Percentiles rank a stretch among this genome's conserved stretches.
Conservation (phyloP, 2,113 vertebrate species). For the Chinchilla lanigera region DNA sequence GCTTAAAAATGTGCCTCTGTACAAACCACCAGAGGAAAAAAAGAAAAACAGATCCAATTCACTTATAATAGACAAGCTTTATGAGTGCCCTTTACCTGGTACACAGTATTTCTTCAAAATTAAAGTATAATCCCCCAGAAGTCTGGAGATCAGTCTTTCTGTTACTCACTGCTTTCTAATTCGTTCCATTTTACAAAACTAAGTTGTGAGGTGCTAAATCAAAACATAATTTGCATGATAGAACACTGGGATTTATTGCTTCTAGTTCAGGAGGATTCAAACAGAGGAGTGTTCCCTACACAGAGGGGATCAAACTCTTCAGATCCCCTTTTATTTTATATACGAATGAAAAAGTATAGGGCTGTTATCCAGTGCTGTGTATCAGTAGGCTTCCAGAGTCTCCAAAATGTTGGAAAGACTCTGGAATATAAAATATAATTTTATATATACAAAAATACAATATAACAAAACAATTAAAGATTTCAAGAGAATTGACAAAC, state of each 20-base stretch:
- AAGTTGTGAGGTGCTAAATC: background rate
- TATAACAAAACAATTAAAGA: background rate
- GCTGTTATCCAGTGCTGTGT: background rate
- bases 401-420: background rate
- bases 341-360: background rate
- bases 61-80: background rate
- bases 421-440: background rate
- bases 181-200: background rate
- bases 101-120: background rate
- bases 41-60: background rate
- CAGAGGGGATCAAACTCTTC: background rate
- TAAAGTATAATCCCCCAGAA: background rate
- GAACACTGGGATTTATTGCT: background rate
- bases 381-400: background rate
- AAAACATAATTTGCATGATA: background rate
- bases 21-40: background rate
- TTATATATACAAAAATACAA: background rate
- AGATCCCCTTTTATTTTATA: background rate
- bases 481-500: background rate
- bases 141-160: background rate
- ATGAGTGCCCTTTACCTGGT: background rate
- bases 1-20: background rate
- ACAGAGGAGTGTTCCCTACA: background rate
- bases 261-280: background rate
- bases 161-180: background rate